Percentiles rank a stretch among this genome's conserved stretches.
phyloP scores from a whole-genome alignment of 1,140 invertebrate species.

The Scaptodrosophila lebanonensis region DNA sequence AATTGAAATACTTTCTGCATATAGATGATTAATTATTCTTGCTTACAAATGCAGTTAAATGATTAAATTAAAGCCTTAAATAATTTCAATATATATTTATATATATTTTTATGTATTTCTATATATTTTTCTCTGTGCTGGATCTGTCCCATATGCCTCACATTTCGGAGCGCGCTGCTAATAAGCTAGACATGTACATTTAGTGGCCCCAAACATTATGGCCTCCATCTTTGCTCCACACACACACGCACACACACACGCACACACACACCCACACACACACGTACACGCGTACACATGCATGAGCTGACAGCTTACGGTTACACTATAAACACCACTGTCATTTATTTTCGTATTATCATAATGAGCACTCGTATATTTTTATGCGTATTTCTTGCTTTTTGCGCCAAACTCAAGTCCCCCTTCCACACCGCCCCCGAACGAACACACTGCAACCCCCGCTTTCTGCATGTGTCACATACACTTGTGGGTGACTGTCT shows the following conservation, averaged over 20 bases:
- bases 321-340: slow-evolving; percentile 60
- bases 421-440: slow-evolving; percentile 17
- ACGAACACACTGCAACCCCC: too few relatives aligned
- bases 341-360: slow-evolving; percentile 77
- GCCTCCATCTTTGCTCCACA: not conserved
- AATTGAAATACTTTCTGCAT: slow-evolving; percentile 29
- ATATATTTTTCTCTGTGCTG: too few relatives aligned
- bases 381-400: slow-evolving; percentile 73
- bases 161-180: not conserved
- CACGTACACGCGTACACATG: not conserved
- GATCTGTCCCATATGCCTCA: not conserved
- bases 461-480: slow-evolving; percentile 15
- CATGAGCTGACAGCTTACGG: slow-evolving; percentile 9
- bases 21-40: too few relatives aligned
- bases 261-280: not conserved
- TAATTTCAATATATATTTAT: too few relatives aligned
- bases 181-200: slow-evolving; percentile 1
- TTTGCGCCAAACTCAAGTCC: slow-evolving; percentile 47
- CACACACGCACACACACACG: not conserved
- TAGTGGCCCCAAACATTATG: not conserved
- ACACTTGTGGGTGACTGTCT: slow-evolving; percentile 8
- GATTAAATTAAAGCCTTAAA: too few relatives aligned
- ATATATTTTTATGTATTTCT: too few relatives aligned
- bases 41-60: too few relatives aligned
- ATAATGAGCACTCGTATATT: slow-evolving; percentile 76